Base-by-base conservation (phyloP, 2,888 invertebrate species). In the Brachylomia viminalis region DNA sequence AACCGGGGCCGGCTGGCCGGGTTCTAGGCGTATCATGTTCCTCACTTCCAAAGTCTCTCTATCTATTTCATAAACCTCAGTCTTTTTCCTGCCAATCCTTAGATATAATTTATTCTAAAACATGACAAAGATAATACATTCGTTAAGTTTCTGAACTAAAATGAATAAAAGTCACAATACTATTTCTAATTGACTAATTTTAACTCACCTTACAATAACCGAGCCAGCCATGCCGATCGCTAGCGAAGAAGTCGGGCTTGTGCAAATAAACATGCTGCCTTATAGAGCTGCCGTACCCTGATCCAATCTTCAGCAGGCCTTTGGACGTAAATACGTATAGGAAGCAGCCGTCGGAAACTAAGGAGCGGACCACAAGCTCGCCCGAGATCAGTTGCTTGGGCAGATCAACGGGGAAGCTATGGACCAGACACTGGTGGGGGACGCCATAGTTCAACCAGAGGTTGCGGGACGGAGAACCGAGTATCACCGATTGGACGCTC, bases 241-340 rank as follows among this genome's bases (percentile, higher is more conserved):
- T 97, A 13, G 98, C 97, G 92, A 99, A 98, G 92, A 99, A 98
- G 81, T 96, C 94, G 45, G 98, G 97, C 93, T 98, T 98, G 92
- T 98, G 98, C 84, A 98, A 96, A 92, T 99, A 98, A 38, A 99
- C 97, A 91, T 98, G 98, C n/a, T 99, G 99, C 94, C 98, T 98
- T 86, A 99, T 97, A 13, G 99, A 99, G 84, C 98, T 99, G 69
- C 98, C 98, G 92, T 99, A 99, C 13, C 99, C 99, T 70, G 99
- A 98, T 30, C 99, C 99, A 82, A 99, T 98, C 96, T 99, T 99
- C 83, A 98, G 97, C 65, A 99, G 96, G 2, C 99, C 98, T 88
- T 98, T 98, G 17, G 98, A 98, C 49, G 98, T 98, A 89, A 98
- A 98, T 47, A 99, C 96, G 94, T 99, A 99, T 72, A 99, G 97